Percentiles rank a stretch among this genome's conserved stretches.
Conservation (phyloP, 2,113 vertebrate species). For the Serinus canaria region DNA sequence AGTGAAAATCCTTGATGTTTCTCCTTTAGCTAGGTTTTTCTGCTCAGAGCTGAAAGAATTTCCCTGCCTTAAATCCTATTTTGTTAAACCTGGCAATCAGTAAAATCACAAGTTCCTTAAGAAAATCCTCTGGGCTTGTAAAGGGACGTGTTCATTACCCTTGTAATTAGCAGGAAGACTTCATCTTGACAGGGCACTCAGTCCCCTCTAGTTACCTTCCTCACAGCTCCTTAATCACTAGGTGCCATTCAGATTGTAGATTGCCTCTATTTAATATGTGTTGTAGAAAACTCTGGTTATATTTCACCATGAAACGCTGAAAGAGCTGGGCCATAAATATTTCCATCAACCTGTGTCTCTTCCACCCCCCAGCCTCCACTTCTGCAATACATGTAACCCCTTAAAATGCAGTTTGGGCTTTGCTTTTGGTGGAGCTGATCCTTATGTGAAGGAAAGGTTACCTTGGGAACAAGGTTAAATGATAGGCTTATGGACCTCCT, state of each 20-base stretch:
- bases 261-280: conserved; percentile 26
- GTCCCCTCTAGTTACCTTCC: conserved; percentile 7
- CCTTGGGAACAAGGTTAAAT: conserved; percentile 66
- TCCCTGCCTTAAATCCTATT: conserved; percentile 66
- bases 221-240: not conserved
- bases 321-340: conserved; percentile 27
- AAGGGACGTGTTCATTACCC: conserved; percentile 59
- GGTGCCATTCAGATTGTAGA: conserved; percentile 32
- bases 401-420: not conserved
- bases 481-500: conserved; percentile 30
- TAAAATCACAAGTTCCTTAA: conserved; percentile 66
- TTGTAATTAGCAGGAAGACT: conserved; percentile 45
- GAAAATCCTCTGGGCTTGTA: conserved; percentile 47
- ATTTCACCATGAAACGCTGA: conserved; percentile 26
- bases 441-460: conserved; percentile 3
- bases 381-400: conserved; percentile 2
- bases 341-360: conserved; percentile 27
- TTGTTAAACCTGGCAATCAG: conserved; percentile 64
- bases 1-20: conserved; percentile 72
- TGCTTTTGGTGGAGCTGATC: conserved; percentile 34
- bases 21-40: conserved; percentile 71
- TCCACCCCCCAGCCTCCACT: not conserved
- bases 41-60: conserved; percentile 64
- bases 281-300: conserved; percentile 50
- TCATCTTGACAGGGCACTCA: conserved; percentile 14